These are phyloP conservation scores for Megaceryle torquata DNA, from an alignment of 2,113 vertebrate genomes.

Conservation along the genomic window DNA sequence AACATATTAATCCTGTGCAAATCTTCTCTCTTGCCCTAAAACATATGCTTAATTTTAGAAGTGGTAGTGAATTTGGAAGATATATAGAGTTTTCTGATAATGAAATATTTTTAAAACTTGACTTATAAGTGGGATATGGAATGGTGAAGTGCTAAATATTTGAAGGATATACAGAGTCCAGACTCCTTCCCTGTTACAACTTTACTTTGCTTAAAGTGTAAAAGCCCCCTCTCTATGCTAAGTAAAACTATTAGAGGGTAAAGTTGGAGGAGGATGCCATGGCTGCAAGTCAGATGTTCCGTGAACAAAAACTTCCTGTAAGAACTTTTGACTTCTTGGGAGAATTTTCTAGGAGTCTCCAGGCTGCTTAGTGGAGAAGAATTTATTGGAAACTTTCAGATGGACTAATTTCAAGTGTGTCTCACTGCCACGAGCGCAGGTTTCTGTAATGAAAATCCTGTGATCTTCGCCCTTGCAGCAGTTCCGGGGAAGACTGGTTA, in stretches of 20 bases:
- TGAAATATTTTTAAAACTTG: background rate
- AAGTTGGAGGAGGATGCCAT: background rate
- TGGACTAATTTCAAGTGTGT: background rate
- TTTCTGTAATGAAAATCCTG: background rate
- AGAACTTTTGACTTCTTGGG: background rate
- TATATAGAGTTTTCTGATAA: background rate
- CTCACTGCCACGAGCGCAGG: background rate
- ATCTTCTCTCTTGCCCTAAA: background rate
- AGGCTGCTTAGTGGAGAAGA: background rate
- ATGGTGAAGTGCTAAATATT: background rate
- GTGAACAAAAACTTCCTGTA: background rate
- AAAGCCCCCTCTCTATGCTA: background rate
- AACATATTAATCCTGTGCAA: background rate
- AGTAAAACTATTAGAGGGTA: background rate
- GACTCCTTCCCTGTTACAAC: background rate
- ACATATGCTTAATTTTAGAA: background rate
- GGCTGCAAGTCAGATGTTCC: background rate
- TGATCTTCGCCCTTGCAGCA: fast-evolving
- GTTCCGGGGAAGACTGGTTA: background rate
- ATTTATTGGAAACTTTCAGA: background rate
- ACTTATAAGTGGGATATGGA: background rate
- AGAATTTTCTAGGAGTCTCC: background rate
- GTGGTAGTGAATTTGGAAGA: background rate
- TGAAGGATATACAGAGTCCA: background rate
- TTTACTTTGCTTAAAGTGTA: background rate